phyloP scores from a whole-genome alignment of 2,888 invertebrate genomes.

The Homarus gammarus region DNA sequence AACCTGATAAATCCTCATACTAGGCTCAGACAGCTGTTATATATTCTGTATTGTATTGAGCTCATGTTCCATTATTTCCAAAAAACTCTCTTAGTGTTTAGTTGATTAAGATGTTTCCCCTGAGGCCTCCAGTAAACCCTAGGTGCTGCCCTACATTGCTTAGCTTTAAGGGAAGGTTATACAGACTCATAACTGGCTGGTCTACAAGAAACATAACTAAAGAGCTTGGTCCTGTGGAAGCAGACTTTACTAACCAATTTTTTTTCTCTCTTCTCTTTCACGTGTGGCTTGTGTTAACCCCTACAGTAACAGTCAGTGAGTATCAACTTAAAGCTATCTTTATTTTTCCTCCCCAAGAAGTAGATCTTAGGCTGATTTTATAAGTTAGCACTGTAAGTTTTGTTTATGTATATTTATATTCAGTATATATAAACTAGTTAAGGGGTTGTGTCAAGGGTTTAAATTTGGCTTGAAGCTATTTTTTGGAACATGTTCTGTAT shows the following conservation, averaged over 20 bases:
- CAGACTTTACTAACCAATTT: constrained; percentile 32
- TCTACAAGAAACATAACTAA: background rate
- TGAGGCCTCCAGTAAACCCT: background rate
- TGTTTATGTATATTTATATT: no score
- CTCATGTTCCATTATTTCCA: no score
- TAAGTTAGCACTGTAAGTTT: background rate
- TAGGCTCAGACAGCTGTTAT: no score
- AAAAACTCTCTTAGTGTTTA: no score
- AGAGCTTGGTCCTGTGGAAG: background rate
- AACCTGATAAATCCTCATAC: no score
- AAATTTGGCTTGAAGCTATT: no score
- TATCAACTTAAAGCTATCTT: constrained; percentile 4
- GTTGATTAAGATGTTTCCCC: background rate
- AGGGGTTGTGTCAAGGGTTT: no score
- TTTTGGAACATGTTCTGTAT: no score
- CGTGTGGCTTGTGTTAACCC: constrained; percentile 57
- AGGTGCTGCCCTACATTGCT: constrained; percentile 23
- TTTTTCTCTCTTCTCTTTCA: constrained; percentile 40
- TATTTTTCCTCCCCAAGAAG: background rate
- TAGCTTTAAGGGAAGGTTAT: constrained; percentile 29
- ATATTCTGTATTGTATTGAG: no score
- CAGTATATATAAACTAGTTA: no score
- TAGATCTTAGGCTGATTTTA: background rate
- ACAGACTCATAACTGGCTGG: background rate
- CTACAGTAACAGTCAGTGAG: constrained; percentile 71